A percentile compares a stretch with the other conserved stretches of the same genome.
Evolutionary conservation across 2,113 vertebrate species (phyloP).

Genomic region (Apteryx mantelli): DNA sequence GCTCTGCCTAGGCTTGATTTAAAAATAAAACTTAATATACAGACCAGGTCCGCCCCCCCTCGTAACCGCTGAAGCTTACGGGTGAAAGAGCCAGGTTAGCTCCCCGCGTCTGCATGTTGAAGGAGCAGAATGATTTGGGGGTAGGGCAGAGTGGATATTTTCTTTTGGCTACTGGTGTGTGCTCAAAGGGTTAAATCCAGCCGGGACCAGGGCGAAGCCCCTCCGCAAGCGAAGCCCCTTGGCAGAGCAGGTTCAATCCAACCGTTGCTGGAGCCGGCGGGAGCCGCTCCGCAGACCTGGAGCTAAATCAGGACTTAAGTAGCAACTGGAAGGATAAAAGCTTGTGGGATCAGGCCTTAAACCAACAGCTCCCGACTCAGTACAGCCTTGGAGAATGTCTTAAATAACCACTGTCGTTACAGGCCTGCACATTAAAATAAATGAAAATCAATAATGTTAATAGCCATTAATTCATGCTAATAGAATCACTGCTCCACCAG

Average conservation of each 20-base stretch:
- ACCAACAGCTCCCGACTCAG: constrained; percentile 1
- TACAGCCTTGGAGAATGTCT: neutral
- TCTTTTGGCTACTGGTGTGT: neutral
- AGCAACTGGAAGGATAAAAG: constrained; percentile 51
- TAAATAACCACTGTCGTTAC: neutral
- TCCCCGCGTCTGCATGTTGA: neutral
- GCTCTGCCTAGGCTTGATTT: neutral
- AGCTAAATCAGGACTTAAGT: constrained; percentile 45
- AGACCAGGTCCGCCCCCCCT: neutral
- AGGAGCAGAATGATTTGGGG: neutral
- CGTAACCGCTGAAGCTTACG: rapidly evolving
- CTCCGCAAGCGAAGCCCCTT: rapidly evolving
- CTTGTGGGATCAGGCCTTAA: constrained; percentile 54
- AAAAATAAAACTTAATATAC: neutral
- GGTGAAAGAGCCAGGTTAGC: neutral
- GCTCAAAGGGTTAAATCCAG: neutral
- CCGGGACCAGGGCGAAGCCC: neutral
- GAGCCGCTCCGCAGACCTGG: constrained; percentile 28
- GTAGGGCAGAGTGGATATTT: neutral
- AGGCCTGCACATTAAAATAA: neutral
- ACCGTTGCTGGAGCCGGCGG: neutral
- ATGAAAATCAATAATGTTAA: constrained; percentile 48
- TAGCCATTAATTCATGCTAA: constrained; percentile 58
- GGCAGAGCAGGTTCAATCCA: rapidly evolving
- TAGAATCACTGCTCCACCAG: constrained; percentile 40